A percentile compares a stretch with the other conserved stretches of the same genome.
These are phyloP conservation scores for Enteromius trimaculatus DNA, from an alignment of 2,797 vertebrate genomes.

Conservation along the genomic window DNA sequence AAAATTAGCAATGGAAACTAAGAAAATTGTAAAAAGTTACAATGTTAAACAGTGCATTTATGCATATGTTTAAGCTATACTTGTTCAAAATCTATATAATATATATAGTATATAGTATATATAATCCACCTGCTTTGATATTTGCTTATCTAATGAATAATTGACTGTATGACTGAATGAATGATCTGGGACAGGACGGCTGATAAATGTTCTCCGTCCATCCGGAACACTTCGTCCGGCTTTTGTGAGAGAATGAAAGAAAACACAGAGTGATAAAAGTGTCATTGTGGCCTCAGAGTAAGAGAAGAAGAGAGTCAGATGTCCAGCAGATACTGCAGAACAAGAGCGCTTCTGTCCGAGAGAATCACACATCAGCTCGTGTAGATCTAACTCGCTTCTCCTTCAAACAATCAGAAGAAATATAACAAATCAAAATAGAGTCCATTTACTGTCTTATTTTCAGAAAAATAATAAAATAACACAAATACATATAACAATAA, in stretches of 20 bases:
- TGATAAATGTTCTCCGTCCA: slow-evolving; percentile 1
- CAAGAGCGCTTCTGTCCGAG: slow-evolving; percentile 24
- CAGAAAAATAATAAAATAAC: neutral
- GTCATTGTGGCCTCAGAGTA: slow-evolving; percentile 28
- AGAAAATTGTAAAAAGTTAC: neutral
- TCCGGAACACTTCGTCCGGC: neutral
- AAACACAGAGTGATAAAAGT: slow-evolving; percentile 28
- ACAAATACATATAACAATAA: neutral
- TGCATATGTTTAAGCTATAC: neutral
- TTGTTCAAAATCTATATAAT: neutral
- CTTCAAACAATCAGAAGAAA: neutral
- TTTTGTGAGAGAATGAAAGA: slow-evolving; percentile 5
- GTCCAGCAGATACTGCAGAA: slow-evolving; percentile 14
- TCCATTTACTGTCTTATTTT: neutral
- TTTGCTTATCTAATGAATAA: neutral
- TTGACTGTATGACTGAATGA: neutral
- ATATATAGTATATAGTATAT: no score
- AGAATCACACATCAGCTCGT: neutral
- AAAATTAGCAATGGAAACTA: no score
- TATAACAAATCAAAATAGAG: neutral
- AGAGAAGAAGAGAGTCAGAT: slow-evolving; percentile 33
- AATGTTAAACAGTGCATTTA: neutral
- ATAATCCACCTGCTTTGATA: neutral
- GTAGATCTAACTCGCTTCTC: neutral
- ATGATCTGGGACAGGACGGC: neutral